Conservation (phyloP, 2,888 invertebrate genomes). For the Polylopha cassiicola region DNA sequence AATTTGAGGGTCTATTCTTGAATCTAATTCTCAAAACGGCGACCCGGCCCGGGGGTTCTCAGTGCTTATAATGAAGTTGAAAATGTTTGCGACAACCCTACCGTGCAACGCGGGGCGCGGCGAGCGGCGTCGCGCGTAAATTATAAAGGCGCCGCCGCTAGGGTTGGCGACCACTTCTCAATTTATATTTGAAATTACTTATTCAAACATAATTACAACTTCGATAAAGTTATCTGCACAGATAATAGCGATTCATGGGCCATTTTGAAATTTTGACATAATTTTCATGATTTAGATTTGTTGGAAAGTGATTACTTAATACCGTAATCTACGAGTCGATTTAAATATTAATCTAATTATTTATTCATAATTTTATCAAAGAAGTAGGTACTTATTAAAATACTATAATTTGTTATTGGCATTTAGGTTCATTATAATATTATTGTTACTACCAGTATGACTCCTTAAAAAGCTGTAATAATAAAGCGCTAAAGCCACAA, state of each 20-base stretch:
- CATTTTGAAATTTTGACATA: constrained; percentile 6
- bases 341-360: too few relatives aligned
- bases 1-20: constrained; percentile 17
- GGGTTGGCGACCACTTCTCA: constrained; percentile 35
- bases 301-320: too few relatives aligned
- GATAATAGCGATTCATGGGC: constrained; percentile 10
- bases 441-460: too few relatives aligned
- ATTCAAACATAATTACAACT: constrained; percentile 12
- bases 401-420: too few relatives aligned
- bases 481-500: too few relatives aligned
- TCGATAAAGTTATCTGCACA: constrained; percentile 5
- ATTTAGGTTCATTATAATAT: too few relatives aligned
- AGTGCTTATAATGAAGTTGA: constrained; percentile 51
- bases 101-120: constrained; percentile 19
- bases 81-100: constrained; percentile 48
- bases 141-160: constrained; percentile 38
- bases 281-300: too few relatives aligned
- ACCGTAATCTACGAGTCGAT: too few relatives aligned
- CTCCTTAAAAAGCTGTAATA: too few relatives aligned
- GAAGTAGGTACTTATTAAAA: too few relatives aligned
- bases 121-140: constrained; percentile 33
- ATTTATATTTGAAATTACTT: constrained; percentile 14
- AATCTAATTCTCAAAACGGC: constrained; percentile 10
- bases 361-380: too few relatives aligned
- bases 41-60: constrained; percentile 30